These are phyloP conservation scores for Epsilonema sp. DNA, from an alignment of 2,888 invertebrate genomes.

Conservation along the genomic window DNA sequence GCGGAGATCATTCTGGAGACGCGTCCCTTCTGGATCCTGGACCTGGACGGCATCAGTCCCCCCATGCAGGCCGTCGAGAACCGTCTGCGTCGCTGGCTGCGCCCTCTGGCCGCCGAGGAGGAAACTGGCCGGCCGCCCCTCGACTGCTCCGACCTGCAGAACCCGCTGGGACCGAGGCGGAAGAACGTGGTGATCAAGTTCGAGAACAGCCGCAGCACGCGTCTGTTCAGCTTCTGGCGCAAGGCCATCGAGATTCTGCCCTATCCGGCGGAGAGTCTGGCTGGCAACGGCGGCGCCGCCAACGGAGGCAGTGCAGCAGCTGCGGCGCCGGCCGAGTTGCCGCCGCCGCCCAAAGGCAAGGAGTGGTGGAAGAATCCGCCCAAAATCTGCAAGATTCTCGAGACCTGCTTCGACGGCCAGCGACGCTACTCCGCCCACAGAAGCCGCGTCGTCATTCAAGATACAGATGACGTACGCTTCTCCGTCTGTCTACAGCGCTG, in stretches of 20 bases:
- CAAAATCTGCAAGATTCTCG: not conserved
- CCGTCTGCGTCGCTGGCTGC: not conserved
- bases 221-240: not conserved
- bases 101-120: not conserved
- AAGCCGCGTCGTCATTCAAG: not conserved
- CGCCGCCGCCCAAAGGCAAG: not conserved
- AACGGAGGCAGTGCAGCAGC: too few species aligned
- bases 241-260: not conserved
- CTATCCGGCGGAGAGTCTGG: not conserved
- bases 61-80: not conserved
- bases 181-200: not conserved
- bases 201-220: not conserved
- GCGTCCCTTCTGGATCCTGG: not conserved
- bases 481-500: not conserved
- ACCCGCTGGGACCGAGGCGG: not conserved
- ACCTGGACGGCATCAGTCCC: not conserved
- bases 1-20: not conserved
- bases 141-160: not conserved
- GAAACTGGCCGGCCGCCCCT: not conserved
- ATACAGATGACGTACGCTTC: not conserved
- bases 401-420: not conserved
- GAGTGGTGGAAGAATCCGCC: not conserved
- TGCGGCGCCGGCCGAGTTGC: not conserved
- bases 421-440: not conserved
- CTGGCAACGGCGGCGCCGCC: too few species aligned